These are phyloP conservation scores for Busseola fusca DNA, from an alignment of 2,888 invertebrate genomes.

Conservation along the genomic window DNA sequence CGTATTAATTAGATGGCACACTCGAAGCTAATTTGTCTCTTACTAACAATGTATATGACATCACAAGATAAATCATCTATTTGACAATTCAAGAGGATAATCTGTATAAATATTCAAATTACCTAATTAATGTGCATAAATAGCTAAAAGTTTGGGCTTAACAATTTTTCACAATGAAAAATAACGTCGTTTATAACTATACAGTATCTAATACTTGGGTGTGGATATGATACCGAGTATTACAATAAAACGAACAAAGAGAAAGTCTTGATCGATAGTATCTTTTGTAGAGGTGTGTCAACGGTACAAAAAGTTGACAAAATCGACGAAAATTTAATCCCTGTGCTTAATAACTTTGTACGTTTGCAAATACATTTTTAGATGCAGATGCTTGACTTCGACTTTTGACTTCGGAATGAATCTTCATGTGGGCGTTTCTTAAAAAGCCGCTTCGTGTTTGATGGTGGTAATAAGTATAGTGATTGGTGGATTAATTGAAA, in stretches of 20 bases:
- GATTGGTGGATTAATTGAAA: conserved; percentile 52
- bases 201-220: conserved; percentile 50
- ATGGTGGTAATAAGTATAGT: conserved; percentile 38
- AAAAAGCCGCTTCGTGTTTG: conserved; percentile 15
- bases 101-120: conserved; percentile 65
- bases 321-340: conserved; percentile 54
- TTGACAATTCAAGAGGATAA: conserved; percentile 63
- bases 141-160: conserved; percentile 58
- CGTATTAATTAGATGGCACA: conserved; percentile 54
- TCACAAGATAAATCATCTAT: conserved; percentile 55
- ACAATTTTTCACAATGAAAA: conserved; percentile 62
- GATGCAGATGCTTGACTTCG: conserved; percentile 13
- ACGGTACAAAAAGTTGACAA: conserved; percentile 51
- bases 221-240: conserved; percentile 55
- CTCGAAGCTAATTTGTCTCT: conserved; percentile 55
- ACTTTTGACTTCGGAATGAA: conserved; percentile 36
- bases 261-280: conserved; percentile 60
- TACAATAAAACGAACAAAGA: conserved; percentile 57
- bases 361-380: conserved; percentile 49
- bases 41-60: conserved; percentile 50
- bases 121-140: conserved; percentile 63
- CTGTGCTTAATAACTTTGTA: conserved; percentile 47
- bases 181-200: conserved; percentile 58
- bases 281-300: conserved; percentile 55
- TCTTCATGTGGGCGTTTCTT: conserved; percentile 24